phyloP scores from a whole-genome alignment of 2,113 vertebrate genomes.

The Arvicanthis niloticus region DNA sequence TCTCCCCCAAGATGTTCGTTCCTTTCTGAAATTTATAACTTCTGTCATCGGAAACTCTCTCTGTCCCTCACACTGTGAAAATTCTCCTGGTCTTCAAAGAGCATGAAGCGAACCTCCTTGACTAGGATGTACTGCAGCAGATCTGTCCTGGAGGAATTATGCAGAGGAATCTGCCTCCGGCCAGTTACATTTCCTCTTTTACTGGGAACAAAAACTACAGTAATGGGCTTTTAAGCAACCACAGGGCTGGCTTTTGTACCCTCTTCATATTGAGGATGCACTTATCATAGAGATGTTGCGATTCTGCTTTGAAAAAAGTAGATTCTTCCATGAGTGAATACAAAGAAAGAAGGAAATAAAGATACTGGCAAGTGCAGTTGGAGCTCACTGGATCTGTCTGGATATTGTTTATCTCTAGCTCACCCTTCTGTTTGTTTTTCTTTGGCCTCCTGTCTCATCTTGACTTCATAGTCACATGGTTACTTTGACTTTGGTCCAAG shows the following conservation, averaged over 20 bases:
- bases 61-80: neutral
- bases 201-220: neutral
- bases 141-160: neutral
- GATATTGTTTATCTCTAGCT: neutral
- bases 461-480: neutral
- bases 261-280: neutral
- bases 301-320: neutral
- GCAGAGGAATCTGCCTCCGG: neutral
- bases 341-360: neutral
- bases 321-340: neutral
- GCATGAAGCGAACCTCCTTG: neutral
- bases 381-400: neutral
- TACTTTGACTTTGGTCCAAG: neutral
- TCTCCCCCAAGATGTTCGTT: neutral
- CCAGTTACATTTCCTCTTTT: neutral
- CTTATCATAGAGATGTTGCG: neutral
- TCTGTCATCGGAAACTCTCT: neutral
- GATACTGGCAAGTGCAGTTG: neutral
- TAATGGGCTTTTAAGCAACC: neutral
- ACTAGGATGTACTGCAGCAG: neutral
- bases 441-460: neutral
- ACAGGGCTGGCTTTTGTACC: slow-evolving; percentile 27
- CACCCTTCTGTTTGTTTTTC: neutral
- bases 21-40: slow-evolving; percentile 3
- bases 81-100: neutral